Percentiles rank a stretch among this genome's conserved stretches.
Conservation (phyloP, 2,797 vertebrate species). For the Scleropages formosus region DNA sequence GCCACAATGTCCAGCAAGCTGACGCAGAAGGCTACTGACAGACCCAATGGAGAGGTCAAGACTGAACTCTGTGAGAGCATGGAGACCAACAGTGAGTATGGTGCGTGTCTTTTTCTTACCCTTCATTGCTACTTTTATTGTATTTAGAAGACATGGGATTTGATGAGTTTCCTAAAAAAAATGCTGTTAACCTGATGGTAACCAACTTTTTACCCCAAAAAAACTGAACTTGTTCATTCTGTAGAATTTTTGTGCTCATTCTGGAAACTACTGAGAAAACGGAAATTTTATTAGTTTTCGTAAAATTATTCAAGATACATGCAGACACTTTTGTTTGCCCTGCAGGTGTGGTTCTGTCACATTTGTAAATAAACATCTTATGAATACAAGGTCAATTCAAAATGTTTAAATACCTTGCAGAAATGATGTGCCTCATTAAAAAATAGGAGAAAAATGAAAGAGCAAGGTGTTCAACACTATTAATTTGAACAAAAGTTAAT, state of each 20-base stretch:
- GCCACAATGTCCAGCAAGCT: slow-evolving; percentile 95
- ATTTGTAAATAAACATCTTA: slow-evolving; percentile 22
- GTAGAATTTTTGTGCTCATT: slow-evolving; percentile 8
- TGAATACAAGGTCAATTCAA: slow-evolving; percentile 9
- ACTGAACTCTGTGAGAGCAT: slow-evolving; percentile 92
- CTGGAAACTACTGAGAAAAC: slow-evolving; percentile 20
- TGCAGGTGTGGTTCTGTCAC: background rate
- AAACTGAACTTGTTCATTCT: background rate
- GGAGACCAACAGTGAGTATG: slow-evolving; percentile 88
- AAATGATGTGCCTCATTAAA: background rate
- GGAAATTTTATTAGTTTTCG: slow-evolving; percentile 11
- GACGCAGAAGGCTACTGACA: slow-evolving; percentile 87
- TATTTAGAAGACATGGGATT: background rate
- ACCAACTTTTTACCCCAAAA: too few species aligned
- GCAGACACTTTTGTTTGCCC: slow-evolving; percentile 11
- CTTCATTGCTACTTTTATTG: too few species aligned
- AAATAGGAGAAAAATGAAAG: background rate
- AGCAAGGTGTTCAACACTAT: background rate
- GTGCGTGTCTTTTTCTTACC: background rate
- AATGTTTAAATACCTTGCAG: background rate
- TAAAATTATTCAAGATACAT: background rate
- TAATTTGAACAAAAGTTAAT: background rate
- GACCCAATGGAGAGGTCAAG: slow-evolving; percentile 94
- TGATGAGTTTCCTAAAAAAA: background rate
- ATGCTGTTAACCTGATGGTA: background rate